Evolutionary conservation across 1,140 invertebrate genomes (phyloP), one percentile per base, ranked within the genome.

Genomic region (Brachionus rotundiformis): DNA sequence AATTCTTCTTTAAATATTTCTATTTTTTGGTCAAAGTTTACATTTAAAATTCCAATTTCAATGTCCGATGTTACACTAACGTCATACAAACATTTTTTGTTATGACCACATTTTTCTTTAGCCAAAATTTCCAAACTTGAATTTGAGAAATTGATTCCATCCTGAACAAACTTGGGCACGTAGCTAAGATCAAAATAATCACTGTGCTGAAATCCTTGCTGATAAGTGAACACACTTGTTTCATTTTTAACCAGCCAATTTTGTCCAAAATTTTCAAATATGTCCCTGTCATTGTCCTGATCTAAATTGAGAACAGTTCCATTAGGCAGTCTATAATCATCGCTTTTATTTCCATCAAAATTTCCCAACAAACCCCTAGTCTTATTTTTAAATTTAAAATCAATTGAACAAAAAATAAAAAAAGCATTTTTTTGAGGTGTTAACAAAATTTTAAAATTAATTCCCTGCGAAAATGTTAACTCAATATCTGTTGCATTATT

Each of bases 321-420:
- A 76, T 85, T 82, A 6, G 83, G 82, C 2, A 75, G 19, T 16
- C 61, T 75, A 39, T 84, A 84, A 59, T 85, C 85, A 82, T 85
- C 82, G 5, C 19, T 65, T 13, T 54, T 41, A 33, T 83, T 25
- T 2, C 76, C 82, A 82, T 85, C 82, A 54, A 83, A 83, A 54
- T 83, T 84, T 13, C 85, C 85, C 4, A 85, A 68, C 10, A 85
- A 59, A 7, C 85, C 85, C 29, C 31, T 16, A 39, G 83, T 84
- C 39, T 83, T 82, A 11, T 73, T 75, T 71, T 63, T 65, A 68
- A 82, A 83, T 41, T 13, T 61, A 2, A 47, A 29, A 16, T 82
- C 61, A n/a, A 83, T 41, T 2, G 59, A 41, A 3, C 83, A 29
- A 39, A 39, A 73, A 39, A 85, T 61, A 1, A 65, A 5, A 44